These are phyloP conservation scores for Leucosticte australis DNA, from an alignment of 2,113 vertebrate genomes.

Conservation along the genomic window DNA sequence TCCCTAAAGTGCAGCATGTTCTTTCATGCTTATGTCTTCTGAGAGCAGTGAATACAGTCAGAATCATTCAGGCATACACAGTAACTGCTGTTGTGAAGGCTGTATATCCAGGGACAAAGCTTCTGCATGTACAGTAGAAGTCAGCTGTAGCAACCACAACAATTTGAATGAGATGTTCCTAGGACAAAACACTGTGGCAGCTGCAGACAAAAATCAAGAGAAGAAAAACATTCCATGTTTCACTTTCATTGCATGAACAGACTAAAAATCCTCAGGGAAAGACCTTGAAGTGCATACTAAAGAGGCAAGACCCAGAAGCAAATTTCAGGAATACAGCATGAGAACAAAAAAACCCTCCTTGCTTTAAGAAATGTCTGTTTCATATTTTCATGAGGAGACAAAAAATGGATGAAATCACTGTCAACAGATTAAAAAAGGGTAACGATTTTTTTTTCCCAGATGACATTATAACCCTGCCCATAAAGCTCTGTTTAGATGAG, in stretches of 20 bases:
- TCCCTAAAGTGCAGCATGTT: neutral
- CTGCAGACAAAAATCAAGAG: neutral
- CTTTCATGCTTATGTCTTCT: neutral
- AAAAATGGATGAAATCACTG: neutral
- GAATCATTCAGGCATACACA: neutral
- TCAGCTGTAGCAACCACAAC: neutral
- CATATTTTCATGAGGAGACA: neutral
- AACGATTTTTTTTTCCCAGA: neutral
- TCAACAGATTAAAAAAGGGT: neutral
- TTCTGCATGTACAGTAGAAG: neutral
- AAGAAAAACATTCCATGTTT: neutral
- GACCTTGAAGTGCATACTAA: neutral
- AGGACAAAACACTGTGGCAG: neutral
- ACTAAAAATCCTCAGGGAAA: neutral
- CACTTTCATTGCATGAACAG: neutral
- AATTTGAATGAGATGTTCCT: neutral
- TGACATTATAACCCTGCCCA: neutral
- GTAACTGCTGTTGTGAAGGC: neutral
- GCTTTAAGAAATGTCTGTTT: neutral
- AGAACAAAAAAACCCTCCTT: neutral
- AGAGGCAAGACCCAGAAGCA: neutral
- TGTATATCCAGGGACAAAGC: neutral
- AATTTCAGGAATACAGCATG: neutral
- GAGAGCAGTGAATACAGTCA: neutral
- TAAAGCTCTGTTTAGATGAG: conserved; percentile 1